These are phyloP conservation scores for Colistium nudipinnis DNA, from an alignment of 2,113 vertebrate genomes.

Conservation along the genomic window DNA sequence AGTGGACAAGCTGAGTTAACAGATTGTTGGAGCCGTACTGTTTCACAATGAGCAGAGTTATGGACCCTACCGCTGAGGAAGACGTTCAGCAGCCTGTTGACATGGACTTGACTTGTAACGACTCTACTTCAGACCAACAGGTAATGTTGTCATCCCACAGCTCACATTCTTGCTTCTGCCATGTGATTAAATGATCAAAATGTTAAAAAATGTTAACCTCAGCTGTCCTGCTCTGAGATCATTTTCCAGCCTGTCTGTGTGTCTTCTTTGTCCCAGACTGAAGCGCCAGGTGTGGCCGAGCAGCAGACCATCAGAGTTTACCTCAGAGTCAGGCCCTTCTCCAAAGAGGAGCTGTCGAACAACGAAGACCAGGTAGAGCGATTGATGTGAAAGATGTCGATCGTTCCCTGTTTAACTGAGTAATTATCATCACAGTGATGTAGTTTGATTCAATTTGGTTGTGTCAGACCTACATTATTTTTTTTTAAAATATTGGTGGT, in stretches of 20 bases:
- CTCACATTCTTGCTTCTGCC: not conserved
- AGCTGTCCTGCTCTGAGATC: not conserved
- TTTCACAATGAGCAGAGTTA: slow-evolving; percentile 49
- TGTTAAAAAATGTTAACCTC: not conserved
- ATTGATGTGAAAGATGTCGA: no score
- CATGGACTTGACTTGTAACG: slow-evolving; percentile 69
- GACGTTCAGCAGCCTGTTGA: slow-evolving; percentile 36
- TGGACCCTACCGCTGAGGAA: slow-evolving; percentile 46
- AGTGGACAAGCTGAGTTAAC: not conserved
- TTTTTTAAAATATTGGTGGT: no score
- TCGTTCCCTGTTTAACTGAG: no score
- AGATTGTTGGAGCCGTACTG: not conserved
- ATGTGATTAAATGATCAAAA: not conserved
- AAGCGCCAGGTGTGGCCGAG: slow-evolving; percentile 46
- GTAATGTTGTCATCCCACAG: slow-evolving; percentile 15
- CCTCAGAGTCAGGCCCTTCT: slow-evolving; percentile 87
- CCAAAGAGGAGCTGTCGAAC: slow-evolving; percentile 79
- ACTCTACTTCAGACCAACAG: slow-evolving; percentile 21
- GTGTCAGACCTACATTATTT: no score
- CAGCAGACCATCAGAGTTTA: slow-evolving; percentile 85
- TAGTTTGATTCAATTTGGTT: no score
- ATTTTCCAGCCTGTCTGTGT: slow-evolving; percentile 1
- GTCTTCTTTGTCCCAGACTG: slow-evolving; percentile 54
- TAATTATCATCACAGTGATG: no score
- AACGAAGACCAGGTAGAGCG: slow-evolving; percentile 86